Conservation (phyloP, 2,888 invertebrate species). For the Odiellus spinosus region DNA sequence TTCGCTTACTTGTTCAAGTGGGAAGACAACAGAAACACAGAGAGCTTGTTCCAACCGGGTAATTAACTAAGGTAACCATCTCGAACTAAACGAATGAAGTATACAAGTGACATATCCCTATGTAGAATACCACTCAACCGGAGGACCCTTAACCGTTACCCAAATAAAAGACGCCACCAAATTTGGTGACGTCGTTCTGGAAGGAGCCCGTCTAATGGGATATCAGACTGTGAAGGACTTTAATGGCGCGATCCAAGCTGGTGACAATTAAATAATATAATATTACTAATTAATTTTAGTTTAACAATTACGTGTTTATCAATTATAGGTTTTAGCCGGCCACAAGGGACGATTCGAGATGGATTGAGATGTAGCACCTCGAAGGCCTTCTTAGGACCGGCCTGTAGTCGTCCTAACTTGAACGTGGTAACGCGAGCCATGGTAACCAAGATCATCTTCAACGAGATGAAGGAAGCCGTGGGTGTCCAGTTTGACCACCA, state of each 20-base stretch:
- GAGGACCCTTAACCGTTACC: slow-evolving; percentile 20
- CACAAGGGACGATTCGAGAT: slow-evolving; percentile 69
- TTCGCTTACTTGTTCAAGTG: slow-evolving; percentile 55
- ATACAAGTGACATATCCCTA: no score
- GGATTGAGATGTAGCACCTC: slow-evolving; percentile 74
- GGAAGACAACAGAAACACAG: slow-evolving; percentile 27
- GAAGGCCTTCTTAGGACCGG: slow-evolving; percentile 69
- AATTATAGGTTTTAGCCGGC: slow-evolving; percentile 68
- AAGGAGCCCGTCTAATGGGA: slow-evolving; percentile 18
- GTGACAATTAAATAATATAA: no score
- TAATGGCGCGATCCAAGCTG: slow-evolving; percentile 20
- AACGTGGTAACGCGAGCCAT: slow-evolving; percentile 68
- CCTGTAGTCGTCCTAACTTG: slow-evolving; percentile 56
- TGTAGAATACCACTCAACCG: slow-evolving; percentile 20
- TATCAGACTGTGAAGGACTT: slow-evolving; percentile 19
- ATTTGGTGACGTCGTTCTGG: slow-evolving; percentile 17
- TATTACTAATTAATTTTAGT: no score
- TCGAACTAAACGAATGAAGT: no score
- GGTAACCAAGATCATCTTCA: slow-evolving; percentile 44
- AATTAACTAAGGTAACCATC: no score
- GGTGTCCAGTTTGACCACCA: slow-evolving; percentile 25
- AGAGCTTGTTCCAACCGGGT: no score
- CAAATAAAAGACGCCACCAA: slow-evolving; percentile 17
- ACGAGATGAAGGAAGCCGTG: slow-evolving; percentile 22
- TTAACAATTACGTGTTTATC: no score